Base-by-base conservation (phyloP, 2,113 vertebrate genomes). In the Microtus pennsylvanicus region DNA sequence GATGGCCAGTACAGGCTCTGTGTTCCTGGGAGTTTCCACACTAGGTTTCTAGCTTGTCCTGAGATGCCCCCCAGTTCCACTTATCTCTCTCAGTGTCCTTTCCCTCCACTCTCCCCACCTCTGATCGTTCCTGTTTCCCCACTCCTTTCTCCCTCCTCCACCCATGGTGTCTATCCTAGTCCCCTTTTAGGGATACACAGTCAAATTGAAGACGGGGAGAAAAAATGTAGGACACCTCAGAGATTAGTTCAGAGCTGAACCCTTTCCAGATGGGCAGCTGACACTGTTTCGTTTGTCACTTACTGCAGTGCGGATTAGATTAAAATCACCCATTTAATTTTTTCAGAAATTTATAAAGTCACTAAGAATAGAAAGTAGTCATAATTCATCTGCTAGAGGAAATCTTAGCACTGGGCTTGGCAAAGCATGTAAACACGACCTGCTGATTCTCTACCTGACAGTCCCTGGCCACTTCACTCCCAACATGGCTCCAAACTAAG, bases 331-430 rank as follows among this genome's bases (percentile, higher is more conserved):
- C 94, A 89, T 91, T 61, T 82, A 21, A 21, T 61, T 88, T 50
- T 78, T 83, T 63, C 80, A 14, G 72, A 21, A 87, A 74, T 89
- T 61, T 67, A 42, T 16, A 91, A 58, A 69, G 88, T 92, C 38
- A 77, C 50, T 63, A 96, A 82, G 87, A 85, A 77, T 76, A 90
- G 30, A 75, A 92, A 87, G 26, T 83, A 87, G 69, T 80, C 33
- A 50, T 47, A 58, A 82, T 87, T 94, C 81, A 96, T 87, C 91
- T 96, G 58, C 95, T 93, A 90, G 82, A 93, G 21, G 35, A 5
- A 82, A 63, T 82, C 76, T 30, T 67, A 76, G n/a, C 61, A 50
- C 90, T 72, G 16, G 38, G 24, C 58, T 94, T 76, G 86, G 65
- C 3, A 38, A 67, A 85, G 17, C 90, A 35, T 90, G 52, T 45